Evolutionary conservation across 2,888 invertebrate genomes (phyloP).

Genomic region (Polia nebulosa): DNA sequence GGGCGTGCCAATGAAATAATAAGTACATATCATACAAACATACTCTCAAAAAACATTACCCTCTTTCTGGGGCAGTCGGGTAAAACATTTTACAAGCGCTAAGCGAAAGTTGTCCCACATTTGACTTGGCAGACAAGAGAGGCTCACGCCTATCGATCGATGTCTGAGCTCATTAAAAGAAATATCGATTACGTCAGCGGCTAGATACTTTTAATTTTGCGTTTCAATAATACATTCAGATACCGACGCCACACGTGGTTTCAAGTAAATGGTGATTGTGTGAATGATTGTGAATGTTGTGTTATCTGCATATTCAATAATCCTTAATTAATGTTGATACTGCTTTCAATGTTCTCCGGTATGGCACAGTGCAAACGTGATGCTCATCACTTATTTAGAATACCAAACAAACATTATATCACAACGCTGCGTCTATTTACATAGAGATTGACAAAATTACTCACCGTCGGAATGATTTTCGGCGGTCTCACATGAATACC

Average conservation of each 20-base stretch:
- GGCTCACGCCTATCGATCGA: background rate
- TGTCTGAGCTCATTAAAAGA: constrained; percentile 26
- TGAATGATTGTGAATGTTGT: too few relatives aligned
- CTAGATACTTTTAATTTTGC: background rate
- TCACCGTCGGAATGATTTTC: constrained; percentile 88
- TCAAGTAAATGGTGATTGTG: constrained; percentile 24
- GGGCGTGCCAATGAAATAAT: too few relatives aligned
- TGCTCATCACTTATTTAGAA: constrained; percentile 32
- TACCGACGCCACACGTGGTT: background rate
- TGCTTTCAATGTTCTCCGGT: constrained; percentile 15
- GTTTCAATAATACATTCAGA: background rate
- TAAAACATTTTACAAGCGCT: background rate
- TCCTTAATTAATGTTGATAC: constrained; percentile 29
- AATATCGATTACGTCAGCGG: constrained; percentile 18
- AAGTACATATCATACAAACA: too few relatives aligned
- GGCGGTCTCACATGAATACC: constrained; percentile 91
- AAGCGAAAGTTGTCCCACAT: background rate
- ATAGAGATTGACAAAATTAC: constrained; percentile 62
- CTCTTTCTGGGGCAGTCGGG: too few relatives aligned
- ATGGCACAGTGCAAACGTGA: constrained; percentile 19
- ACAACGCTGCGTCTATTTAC: constrained; percentile 19
- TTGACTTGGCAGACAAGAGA: background rate
- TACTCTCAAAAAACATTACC: too few relatives aligned
- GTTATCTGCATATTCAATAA: constrained; percentile 12
- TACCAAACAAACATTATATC: constrained; percentile 18